Evolutionary conservation across 2,113 vertebrate genomes (phyloP).

Genomic region (Grammomys dolichurus): DNA sequence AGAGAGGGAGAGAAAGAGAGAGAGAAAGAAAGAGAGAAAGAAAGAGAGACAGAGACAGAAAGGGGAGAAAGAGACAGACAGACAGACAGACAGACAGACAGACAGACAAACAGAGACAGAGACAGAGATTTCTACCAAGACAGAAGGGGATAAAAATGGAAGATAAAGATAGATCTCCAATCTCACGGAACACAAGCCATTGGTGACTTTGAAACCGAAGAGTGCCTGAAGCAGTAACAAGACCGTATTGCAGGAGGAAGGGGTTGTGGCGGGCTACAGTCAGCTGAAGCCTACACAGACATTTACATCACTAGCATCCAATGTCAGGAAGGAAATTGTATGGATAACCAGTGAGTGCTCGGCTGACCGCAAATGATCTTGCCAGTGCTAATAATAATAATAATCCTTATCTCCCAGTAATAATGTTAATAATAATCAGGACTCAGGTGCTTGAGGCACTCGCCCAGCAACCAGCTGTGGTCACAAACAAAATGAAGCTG

Average conservation of each 20-base stretch:
- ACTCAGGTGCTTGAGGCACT: not conserved
- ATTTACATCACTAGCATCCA: not conserved
- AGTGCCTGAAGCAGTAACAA: too few relatives aligned
- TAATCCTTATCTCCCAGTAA: not conserved
- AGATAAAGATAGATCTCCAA: not conserved
- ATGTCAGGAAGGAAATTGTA: not conserved
- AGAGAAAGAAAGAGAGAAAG: too few relatives aligned
- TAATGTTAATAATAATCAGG: not conserved
- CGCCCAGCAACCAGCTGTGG: not conserved
- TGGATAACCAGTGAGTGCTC: too few relatives aligned
- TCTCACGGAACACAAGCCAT: not conserved
- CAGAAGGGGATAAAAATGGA: not conserved
- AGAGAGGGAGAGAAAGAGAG: not conserved
- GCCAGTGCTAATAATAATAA: not conserved
- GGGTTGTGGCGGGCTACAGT: too few relatives aligned
- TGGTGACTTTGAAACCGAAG: not conserved
- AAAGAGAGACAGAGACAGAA: too few relatives aligned
- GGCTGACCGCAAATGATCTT: not conserved
- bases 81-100: too few relatives aligned
- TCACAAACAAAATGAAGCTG: not conserved
- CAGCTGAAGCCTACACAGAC: not conserved
- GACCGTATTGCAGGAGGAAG: too few relatives aligned
- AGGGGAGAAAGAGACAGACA: not conserved
- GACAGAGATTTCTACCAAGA: too few relatives aligned
- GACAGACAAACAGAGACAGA: too few relatives aligned